Evolutionary conservation across 2,888 invertebrate species (phyloP).

Genomic region (Hydropsyche betteni): DNA sequence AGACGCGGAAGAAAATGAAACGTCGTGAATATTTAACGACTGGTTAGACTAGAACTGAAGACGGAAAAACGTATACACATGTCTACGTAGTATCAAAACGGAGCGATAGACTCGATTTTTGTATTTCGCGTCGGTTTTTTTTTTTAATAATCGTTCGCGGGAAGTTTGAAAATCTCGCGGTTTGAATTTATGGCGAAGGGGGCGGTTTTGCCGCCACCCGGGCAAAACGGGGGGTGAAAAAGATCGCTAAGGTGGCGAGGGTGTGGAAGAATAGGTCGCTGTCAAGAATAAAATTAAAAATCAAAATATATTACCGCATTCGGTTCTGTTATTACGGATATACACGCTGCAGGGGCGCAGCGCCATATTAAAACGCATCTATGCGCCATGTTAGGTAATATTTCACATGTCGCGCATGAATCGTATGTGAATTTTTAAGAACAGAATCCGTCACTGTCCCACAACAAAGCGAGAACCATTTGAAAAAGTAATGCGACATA

Average conservation of each 20-base stretch:
- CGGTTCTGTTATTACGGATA: constrained; percentile 32
- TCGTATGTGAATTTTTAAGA: no score
- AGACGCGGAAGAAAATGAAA: constrained; percentile 53
- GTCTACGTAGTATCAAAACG: constrained; percentile 5
- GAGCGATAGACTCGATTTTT: not conserved
- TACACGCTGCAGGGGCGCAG: constrained; percentile 5
- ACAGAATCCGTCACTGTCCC: no score
- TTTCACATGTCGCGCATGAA: no score
- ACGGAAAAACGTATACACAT: constrained; percentile 44
- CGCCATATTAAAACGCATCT: constrained; percentile 9
- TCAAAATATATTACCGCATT: constrained; percentile 40
- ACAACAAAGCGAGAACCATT: no score
- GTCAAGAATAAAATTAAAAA: constrained; percentile 40
- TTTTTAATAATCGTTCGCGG: constrained; percentile 23
- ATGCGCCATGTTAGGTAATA: no score
- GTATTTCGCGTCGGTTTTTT: constrained; percentile 4
- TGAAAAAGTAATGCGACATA: no score
- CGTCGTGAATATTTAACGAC: constrained; percentile 52
- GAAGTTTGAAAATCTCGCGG: constrained; percentile 3
- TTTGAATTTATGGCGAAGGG: not conserved
- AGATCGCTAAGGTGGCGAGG: constrained; percentile 25
- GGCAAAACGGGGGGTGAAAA: not conserved
- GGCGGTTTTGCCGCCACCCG: not conserved
- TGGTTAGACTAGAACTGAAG: constrained; percentile 33
- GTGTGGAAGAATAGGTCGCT: constrained; percentile 31